These are phyloP conservation scores for Piaya cayana DNA, from an alignment of 2,113 vertebrate genomes.

Conservation along the genomic window DNA sequence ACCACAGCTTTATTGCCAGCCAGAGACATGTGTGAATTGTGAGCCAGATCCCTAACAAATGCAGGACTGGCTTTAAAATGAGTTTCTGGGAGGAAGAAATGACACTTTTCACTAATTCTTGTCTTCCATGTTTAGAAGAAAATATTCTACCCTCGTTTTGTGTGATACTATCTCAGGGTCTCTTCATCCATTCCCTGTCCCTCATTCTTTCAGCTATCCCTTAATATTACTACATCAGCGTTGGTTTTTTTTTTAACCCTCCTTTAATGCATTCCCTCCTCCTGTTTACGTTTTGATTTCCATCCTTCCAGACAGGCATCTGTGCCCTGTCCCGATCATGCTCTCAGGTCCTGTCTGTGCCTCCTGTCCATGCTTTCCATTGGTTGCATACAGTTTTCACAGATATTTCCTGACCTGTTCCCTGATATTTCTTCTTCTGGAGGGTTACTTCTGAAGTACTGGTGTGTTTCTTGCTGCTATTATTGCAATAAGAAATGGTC, in stretches of 20 bases:
- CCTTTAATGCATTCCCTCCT: neutral
- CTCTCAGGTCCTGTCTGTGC: neutral
- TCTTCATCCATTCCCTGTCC: neutral
- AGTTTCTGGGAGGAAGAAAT: neutral
- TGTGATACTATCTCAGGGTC: neutral
- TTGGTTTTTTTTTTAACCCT: neutral
- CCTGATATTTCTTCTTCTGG: neutral
- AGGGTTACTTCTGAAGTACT: neutral
- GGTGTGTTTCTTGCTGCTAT: rapidly evolving
- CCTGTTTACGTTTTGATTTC: neutral
- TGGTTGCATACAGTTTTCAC: neutral
- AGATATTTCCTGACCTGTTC: neutral
- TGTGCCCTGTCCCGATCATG: neutral
- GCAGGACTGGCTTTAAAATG: neutral
- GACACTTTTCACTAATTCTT: neutral
- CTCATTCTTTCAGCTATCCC: neutral
- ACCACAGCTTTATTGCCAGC: neutral
- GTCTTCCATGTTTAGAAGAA: neutral
- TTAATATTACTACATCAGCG: neutral
- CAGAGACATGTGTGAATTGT: rapidly evolving
- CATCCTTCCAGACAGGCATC: neutral
- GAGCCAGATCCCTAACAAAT: neutral
- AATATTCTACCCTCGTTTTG: neutral
- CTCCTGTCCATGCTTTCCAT: neutral
- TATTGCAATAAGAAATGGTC: neutral